These are phyloP conservation scores for Oenanthe melanoleuca DNA, from an alignment of 2,113 vertebrate genomes.

Conservation along the genomic window DNA sequence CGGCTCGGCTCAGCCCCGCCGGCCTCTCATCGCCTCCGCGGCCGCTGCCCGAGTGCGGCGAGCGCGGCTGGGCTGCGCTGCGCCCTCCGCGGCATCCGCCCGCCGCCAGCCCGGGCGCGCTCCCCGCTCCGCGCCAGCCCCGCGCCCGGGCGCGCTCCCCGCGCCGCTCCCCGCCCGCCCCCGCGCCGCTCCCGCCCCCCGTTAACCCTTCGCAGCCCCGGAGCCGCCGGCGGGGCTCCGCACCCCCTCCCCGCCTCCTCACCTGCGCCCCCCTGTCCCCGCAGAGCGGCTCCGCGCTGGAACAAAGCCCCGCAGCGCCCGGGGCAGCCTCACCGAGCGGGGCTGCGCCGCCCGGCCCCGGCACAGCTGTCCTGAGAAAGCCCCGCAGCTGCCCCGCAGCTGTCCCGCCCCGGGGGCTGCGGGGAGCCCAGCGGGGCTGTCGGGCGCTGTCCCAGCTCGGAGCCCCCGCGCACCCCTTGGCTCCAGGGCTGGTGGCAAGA, in stretches of 20 bases:
- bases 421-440: background rate
- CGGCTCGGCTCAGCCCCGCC: too few species aligned
- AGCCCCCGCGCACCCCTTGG: rapidly evolving
- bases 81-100: too few species aligned
- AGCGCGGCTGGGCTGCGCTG: too few species aligned
- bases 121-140: too few species aligned
- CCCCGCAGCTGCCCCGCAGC: background rate
- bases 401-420: rapidly evolving
- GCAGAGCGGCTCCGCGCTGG: background rate
- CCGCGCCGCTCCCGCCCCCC: too few species aligned
- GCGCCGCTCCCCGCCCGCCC: too few species aligned
- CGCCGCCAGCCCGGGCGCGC: too few species aligned
- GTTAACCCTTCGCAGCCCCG: too few species aligned
- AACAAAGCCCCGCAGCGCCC: background rate
- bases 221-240: background rate
- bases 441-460: rapidly evolving
- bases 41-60: too few species aligned
- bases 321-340: background rate
- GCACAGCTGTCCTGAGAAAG: background rate
- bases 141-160: too few species aligned
- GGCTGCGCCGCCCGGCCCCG: background rate
- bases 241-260: background rate
- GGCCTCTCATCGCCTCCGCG: too few species aligned
- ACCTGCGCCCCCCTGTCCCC: background rate
- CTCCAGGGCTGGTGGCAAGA: rapidly evolving